Evolutionary conservation across 2,888 invertebrate genomes (phyloP).

Genomic region (Eupithecia exiguata): DNA sequence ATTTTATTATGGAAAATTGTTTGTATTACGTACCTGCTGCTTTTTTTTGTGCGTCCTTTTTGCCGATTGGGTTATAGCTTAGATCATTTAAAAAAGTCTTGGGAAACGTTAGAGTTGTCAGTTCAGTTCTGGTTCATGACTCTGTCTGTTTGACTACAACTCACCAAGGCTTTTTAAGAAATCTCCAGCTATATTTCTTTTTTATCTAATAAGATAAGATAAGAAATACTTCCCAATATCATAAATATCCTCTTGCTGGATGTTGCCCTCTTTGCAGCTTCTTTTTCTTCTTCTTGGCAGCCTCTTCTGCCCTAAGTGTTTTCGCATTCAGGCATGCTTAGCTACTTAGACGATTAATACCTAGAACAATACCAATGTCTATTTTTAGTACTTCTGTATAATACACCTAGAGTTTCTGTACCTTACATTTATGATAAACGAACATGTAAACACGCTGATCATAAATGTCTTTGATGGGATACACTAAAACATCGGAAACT

Average conservation of each 20-base stretch:
- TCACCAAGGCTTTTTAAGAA: not conserved
- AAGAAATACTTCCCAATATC: too few species aligned
- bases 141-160: not conserved
- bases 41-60: not conserved
- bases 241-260: too few species aligned
- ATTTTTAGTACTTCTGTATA: not conserved
- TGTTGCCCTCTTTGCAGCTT: too few species aligned
- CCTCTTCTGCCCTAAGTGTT: too few species aligned
- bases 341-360: not conserved
- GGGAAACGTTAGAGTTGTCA: not conserved
- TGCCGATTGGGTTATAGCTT: not conserved
- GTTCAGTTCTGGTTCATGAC: not conserved
- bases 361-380: not conserved
- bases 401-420: not conserved
- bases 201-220: too few species aligned
- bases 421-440: not conserved
- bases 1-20: too few species aligned
- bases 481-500: conserved; percentile 29
- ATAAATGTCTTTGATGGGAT: conserved; percentile 22
- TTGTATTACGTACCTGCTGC: too few species aligned
- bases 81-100: not conserved
- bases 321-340: not conserved
- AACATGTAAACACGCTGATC: conserved; percentile 16
- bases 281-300: too few species aligned
- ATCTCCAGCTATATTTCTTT: too few species aligned